Conservation (phyloP, 2,888 invertebrate species). For the Epirrhoe tristata region DNA sequence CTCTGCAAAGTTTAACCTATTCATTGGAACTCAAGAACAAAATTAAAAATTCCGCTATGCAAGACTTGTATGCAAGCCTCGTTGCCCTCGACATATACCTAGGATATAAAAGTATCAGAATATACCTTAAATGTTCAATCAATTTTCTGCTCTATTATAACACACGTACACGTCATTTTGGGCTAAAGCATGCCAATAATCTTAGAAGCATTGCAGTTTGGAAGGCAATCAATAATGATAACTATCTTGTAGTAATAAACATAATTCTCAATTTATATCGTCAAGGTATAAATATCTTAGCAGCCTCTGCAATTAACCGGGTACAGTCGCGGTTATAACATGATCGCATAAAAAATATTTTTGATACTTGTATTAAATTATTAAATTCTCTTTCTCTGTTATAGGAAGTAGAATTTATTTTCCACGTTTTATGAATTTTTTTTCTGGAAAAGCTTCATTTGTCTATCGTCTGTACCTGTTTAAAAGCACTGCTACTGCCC, state of each 20-base stretch:
- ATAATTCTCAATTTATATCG: conserved; percentile 47
- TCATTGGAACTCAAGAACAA: conserved; percentile 23
- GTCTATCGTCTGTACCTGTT: conserved; percentile 17
- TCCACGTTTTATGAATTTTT: too few species aligned
- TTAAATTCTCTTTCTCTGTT: too few species aligned
- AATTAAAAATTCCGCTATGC: conserved; percentile 51
- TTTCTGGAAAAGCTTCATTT: not conserved
- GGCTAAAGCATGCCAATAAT: not conserved
- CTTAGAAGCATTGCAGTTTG: not conserved
- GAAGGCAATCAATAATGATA: conserved; percentile 18
- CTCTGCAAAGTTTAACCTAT: conserved; percentile 1
- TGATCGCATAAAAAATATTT: too few species aligned
- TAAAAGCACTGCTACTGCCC: conserved; percentile 57
- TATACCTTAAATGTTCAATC: not conserved
- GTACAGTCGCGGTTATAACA: too few species aligned
- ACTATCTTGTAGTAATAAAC: conserved; percentile 46
- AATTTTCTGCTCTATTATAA: conserved; percentile 8
- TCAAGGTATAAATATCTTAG: not conserved
- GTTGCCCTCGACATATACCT: conserved; percentile 77
- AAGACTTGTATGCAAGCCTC: conserved; percentile 55
- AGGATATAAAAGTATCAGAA: conserved; percentile 25
- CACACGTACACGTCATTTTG: not conserved
- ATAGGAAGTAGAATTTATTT: too few species aligned
- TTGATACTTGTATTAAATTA: too few species aligned
- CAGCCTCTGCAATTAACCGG: not conserved